Percentiles rank a stretch among this genome's conserved stretches.
Evolutionary conservation across 2,113 vertebrate species (phyloP).

Genomic region (Oplegnathus fasciatus): DNA sequence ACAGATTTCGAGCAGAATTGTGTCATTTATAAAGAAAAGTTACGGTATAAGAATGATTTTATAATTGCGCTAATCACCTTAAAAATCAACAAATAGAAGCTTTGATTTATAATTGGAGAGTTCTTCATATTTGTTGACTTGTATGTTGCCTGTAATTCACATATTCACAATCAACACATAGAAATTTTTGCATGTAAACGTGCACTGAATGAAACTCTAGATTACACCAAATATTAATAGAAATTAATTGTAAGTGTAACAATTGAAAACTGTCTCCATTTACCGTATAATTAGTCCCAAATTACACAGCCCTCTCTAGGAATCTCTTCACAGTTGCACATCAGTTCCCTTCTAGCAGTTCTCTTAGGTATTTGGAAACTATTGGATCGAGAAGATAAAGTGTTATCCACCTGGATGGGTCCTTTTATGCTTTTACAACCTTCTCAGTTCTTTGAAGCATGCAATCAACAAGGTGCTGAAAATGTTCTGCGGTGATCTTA

Average conservation of each 20-base stretch:
- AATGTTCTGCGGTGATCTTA: conserved; percentile 15
- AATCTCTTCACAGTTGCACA: conserved; percentile 5
- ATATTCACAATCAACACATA: too few species aligned
- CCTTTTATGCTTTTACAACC: conserved; percentile 43
- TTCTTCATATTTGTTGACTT: neutral
- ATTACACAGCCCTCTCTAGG: conserved; percentile 12
- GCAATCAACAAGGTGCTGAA: conserved; percentile 48
- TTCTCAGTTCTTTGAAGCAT: conserved; percentile 34
- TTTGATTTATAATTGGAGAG: neutral
- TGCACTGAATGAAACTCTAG: neutral
- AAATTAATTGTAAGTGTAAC: conserved; percentile 30
- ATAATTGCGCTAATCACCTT: neutral
- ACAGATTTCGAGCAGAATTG: neutral
- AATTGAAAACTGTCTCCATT: conserved; percentile 31
- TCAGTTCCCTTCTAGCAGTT: neutral
- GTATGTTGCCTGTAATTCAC: neutral
- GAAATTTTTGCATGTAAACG: neutral
- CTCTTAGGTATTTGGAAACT: neutral
- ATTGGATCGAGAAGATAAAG: conserved; percentile 5
- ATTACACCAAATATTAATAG: conserved; percentile 32
- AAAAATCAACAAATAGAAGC: neutral
- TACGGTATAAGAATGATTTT: neutral
- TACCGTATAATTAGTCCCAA: conserved; percentile 19
- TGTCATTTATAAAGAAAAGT: neutral
- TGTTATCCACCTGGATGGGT: conserved; percentile 23